phyloP scores from a whole-genome alignment of 2,888 invertebrate species.

The Tipula unca region DNA sequence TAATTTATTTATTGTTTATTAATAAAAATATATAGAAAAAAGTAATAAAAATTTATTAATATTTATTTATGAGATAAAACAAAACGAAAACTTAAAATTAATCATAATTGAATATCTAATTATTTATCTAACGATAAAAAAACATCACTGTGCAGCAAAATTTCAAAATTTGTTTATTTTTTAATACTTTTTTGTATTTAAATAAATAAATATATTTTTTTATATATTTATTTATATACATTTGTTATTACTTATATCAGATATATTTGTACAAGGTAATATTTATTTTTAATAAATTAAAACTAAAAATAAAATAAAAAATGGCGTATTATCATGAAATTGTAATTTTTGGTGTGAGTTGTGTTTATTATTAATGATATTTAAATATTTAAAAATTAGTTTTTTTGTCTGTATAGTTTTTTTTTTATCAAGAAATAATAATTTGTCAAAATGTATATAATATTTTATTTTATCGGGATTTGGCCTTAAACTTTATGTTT shows the following conservation, averaged over 20 bases:
- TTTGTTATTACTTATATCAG: not conserved
- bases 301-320: not conserved
- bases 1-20: not conserved
- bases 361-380: not conserved
- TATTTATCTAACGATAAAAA: not conserved
- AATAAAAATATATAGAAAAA: not conserved
- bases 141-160: not conserved
- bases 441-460: not conserved
- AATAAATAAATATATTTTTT: not conserved
- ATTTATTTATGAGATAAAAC: not conserved
- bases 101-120: not conserved
- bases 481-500: not conserved
- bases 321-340: not conserved
- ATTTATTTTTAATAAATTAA: not conserved
- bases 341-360: not conserved
- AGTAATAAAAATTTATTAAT: not conserved
- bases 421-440: not conserved
- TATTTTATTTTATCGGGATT: not conserved
- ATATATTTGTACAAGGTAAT: not conserved
- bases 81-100: not conserved
- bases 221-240: not conserved
- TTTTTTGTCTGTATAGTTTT: not conserved
- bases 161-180: not conserved
- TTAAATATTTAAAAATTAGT: slow-evolving; percentile 3
- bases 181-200: not conserved